These are phyloP conservation scores for Tyrophagus putrescentiae DNA, from an alignment of 1,140 invertebrate species.

Conservation along the genomic window DNA sequence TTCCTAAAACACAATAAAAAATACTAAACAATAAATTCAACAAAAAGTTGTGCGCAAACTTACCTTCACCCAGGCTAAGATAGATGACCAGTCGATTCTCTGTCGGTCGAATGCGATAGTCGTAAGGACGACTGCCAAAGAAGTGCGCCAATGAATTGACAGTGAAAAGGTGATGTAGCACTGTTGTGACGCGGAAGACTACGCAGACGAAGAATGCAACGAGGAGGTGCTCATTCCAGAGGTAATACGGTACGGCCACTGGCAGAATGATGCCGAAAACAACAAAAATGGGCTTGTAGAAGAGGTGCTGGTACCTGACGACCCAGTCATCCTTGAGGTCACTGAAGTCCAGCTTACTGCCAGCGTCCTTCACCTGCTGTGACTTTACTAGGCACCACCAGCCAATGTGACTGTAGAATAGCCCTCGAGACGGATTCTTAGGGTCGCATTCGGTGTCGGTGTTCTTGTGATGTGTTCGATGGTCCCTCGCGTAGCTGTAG, in stretches of 20 bases:
- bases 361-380: slow-evolving; percentile 69
- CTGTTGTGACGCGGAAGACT: slow-evolving; percentile 65
- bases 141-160: slow-evolving; percentile 51
- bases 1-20: too few species aligned
- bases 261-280: slow-evolving; percentile 69
- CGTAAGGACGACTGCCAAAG: slow-evolving; percentile 37
- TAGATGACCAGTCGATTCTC: slow-evolving; percentile 35
- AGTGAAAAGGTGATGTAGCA: slow-evolving; percentile 76
- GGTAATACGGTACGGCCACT: slow-evolving; percentile 58
- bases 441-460: slow-evolving; percentile 90
- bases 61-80: slow-evolving; percentile 37
- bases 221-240: slow-evolving; percentile 61
- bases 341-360: slow-evolving; percentile 65
- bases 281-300: slow-evolving; percentile 60
- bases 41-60: too few species aligned
- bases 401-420: slow-evolving; percentile 90
- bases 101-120: slow-evolving; percentile 35
- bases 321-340: slow-evolving; percentile 71
- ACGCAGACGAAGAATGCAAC: slow-evolving; percentile 66
- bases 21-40: too few species aligned
- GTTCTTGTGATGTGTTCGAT: slow-evolving; percentile 90
- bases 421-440: slow-evolving; percentile 80
- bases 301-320: slow-evolving; percentile 64
- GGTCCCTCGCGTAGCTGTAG: slow-evolving; percentile 47
- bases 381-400: slow-evolving; percentile 83